Evolutionary conservation across 2,113 vertebrate genomes (phyloP).

Genomic region (Chloropsis cyanopogon): DNA sequence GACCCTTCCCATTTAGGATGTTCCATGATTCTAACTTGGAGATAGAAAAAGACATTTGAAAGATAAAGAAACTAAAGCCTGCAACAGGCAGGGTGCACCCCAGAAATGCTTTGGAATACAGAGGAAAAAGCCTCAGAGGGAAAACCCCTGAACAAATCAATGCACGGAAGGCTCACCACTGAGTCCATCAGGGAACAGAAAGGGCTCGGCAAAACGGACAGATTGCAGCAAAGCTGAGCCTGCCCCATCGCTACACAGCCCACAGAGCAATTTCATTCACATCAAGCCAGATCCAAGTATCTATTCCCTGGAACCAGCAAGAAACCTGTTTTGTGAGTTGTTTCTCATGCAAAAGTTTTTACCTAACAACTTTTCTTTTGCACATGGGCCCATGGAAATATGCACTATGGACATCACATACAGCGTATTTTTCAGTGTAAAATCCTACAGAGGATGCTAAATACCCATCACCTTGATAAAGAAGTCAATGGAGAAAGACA

Average conservation of each 20-base stretch:
- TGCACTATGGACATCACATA: background rate
- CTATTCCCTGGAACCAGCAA: background rate
- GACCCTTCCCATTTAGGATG: background rate
- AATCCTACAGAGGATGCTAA: background rate
- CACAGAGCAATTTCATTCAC: background rate
- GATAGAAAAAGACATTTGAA: background rate
- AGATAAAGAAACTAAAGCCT: background rate
- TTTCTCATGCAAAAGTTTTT: background rate
- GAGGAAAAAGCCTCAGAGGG: background rate
- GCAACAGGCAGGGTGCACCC: background rate
- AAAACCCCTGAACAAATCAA: background rate
- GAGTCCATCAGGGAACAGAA: background rate
- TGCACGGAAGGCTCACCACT: background rate
- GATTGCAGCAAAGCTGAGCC: background rate
- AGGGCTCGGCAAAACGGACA: background rate
- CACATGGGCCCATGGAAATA: accelerated
- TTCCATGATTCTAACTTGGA: background rate
- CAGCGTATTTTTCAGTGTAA: background rate
- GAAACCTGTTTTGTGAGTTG: background rate
- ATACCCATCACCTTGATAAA: background rate
- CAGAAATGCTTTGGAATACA: background rate
- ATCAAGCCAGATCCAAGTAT: background rate
- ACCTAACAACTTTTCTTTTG: background rate
- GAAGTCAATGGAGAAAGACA: background rate
- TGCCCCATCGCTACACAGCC: background rate